These are phyloP conservation scores for Myzus persicae DNA, from an alignment of 1,140 invertebrate genomes.

Conservation along the genomic window DNA sequence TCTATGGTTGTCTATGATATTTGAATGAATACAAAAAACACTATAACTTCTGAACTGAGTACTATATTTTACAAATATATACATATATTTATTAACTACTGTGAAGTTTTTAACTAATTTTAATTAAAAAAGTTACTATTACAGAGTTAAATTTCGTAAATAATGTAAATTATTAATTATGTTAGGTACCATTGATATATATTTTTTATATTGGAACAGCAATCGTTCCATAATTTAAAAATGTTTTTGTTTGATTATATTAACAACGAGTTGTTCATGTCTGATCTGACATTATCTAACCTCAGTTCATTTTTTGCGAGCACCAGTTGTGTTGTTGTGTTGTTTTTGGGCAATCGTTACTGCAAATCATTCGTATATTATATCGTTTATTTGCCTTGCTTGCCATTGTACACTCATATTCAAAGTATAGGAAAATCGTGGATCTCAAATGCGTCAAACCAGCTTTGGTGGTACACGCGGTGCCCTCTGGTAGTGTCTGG, in stretches of 20 bases:
- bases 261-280: not conserved
- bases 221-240: not conserved
- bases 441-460: not conserved
- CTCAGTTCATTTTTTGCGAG: not conserved
- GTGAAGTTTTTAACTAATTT: not conserved
- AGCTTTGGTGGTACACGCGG: not conserved
- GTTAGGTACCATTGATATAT: not conserved
- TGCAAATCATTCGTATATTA: not conserved
- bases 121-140: not conserved
- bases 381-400: not conserved
- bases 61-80: not conserved
- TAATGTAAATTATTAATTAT: too few species aligned
- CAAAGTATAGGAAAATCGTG: too few species aligned
- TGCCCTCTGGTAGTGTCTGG: not conserved
- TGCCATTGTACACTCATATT: too few species aligned
- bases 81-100: not conserved
- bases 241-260: not conserved
- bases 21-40: not conserved
- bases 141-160: not conserved
- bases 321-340: not conserved
- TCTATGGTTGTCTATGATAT: too few species aligned
- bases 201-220: not conserved
- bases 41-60: not conserved
- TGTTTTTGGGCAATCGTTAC: not conserved
- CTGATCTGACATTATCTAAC: not conserved